Evolutionary conservation across 64 coral and sea anemone species (phyloP), one percentile per base, ranked within the genome.

Genomic region (Acropora yongei): DNA sequence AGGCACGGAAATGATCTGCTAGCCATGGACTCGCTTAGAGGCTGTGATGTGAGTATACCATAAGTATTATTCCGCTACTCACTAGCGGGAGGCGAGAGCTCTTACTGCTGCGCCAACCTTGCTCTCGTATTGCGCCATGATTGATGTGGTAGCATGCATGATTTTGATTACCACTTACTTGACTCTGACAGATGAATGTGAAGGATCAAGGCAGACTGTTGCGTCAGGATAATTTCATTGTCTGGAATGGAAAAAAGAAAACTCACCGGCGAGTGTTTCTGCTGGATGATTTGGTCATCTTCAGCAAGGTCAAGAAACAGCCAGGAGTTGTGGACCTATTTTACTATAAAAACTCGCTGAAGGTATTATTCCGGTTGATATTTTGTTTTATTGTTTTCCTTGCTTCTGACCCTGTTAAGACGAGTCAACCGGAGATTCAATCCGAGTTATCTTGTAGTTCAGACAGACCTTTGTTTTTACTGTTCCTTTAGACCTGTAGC

Each of bases 161-260:
- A 66, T 2, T 20, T 39, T 71, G 17, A 71, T 71, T 71, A 16
- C n/a, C 16, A 4, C 49, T 16, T 45, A 78, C 60, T 47, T 87
- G 3, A 42, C 41, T 39, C 6, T 88, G 67, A 16, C 41, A 98
- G 97, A 92, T 98, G 61, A 98, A 98, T 30, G 89, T 98, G 3
- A 98, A 98, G 73, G 97, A 98, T 75, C 97, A 98, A 13, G 97
- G 97, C n/a, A 81, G 97, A 7, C 84, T 98, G 7, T 89, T 98
- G 30, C 91, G 94, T 47, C 97, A 98, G 75, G 91, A 98, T 69
- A 93, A 93, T 18, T 98, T 98, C 78, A 96, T 77, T 41, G 97
- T 98, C 8, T 98, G 97, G 97, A 86, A 80, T 50, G 91, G 93
- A 9, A 98, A 98, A 57, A 98, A 98, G 79, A 98, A 96, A 30